A percentile compares a stretch with the other conserved stretches of the same genome.
These are phyloP conservation scores for Asobara japonica DNA, from an alignment of 1,140 invertebrate species.

Conservation along the genomic window DNA sequence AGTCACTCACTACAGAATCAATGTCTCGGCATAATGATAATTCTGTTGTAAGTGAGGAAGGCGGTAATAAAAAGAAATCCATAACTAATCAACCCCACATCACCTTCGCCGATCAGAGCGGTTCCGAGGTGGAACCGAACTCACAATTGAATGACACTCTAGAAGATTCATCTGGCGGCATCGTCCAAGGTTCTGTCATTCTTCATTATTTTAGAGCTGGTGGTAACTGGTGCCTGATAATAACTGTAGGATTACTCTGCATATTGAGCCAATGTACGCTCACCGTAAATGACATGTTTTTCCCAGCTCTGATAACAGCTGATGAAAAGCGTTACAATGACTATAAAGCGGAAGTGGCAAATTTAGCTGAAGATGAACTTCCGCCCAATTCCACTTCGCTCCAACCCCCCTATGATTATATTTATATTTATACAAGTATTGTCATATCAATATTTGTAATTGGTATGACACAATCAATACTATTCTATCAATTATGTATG, in stretches of 20 bases:
- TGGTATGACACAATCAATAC: constrained; percentile 65
- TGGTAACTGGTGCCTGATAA: neutral
- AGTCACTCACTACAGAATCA: neutral
- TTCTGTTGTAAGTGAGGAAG: too few species aligned
- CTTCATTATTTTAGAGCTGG: neutral
- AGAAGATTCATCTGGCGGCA: too few species aligned
- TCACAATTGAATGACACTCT: too few species aligned
- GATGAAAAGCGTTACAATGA: neutral
- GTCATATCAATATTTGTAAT: constrained; percentile 64
- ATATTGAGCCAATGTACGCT: neutral
- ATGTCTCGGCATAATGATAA: too few species aligned
- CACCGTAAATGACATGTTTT: neutral
- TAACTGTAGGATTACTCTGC: neutral
- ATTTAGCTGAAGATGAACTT: neutral
- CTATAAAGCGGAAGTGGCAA: neutral
- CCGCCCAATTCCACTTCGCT: neutral
- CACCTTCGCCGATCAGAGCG: too few species aligned
- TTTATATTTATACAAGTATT: constrained; percentile 68
- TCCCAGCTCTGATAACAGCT: neutral
- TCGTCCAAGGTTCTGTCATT: too few species aligned
- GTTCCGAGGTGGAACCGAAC: too few species aligned
- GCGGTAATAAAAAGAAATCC: too few species aligned
- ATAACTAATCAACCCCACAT: too few species aligned
- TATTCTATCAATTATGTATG: constrained; percentile 75
- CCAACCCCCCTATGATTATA: constrained; percentile 39